Percentiles rank a stretch among this genome's conserved stretches.
Conservation (phyloP, 2,888 invertebrate genomes). For the Megalurothrips usitatus region DNA sequence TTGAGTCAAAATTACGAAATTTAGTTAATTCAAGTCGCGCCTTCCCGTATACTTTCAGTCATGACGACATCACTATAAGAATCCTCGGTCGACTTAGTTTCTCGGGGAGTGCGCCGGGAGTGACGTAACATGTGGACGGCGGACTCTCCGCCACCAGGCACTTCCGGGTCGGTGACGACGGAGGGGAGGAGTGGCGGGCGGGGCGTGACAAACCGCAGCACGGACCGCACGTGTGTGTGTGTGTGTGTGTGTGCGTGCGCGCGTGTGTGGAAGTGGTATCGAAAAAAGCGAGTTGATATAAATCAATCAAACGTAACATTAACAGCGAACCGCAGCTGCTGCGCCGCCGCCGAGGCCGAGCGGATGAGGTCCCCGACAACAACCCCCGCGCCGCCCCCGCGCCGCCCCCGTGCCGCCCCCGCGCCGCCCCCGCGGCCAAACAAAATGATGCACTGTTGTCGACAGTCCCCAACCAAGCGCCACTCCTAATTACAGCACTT, state of each 20-base stretch:
- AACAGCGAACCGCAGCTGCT: slow-evolving; percentile 21
- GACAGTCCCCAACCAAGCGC: background rate
- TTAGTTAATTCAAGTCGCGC: no score
- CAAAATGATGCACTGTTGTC: slow-evolving; percentile 20
- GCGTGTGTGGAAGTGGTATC: background rate
- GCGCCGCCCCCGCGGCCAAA: background rate
- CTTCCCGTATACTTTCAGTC: no score
- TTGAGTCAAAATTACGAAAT: no score
- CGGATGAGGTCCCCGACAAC: background rate
- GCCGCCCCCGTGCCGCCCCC: background rate
- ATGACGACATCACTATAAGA: no score
- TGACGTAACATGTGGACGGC: no score
- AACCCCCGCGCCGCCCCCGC: background rate
- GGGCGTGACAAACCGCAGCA: background rate
- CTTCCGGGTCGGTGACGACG: background rate
- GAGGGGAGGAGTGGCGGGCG: background rate
- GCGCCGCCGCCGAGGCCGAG: background rate
- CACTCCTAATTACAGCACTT: slow-evolving; percentile 27
- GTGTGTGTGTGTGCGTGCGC: no score
- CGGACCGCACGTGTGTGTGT: background rate
- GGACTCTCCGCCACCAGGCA: no score
- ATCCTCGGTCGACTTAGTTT: no score
- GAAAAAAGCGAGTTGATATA: slow-evolving; percentile 23
- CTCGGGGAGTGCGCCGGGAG: no score
- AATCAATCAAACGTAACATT: slow-evolving; percentile 23